These are phyloP conservation scores for Lepus townsendii DNA, from an alignment of 2,797 vertebrate genomes.

Conservation along the genomic window DNA sequence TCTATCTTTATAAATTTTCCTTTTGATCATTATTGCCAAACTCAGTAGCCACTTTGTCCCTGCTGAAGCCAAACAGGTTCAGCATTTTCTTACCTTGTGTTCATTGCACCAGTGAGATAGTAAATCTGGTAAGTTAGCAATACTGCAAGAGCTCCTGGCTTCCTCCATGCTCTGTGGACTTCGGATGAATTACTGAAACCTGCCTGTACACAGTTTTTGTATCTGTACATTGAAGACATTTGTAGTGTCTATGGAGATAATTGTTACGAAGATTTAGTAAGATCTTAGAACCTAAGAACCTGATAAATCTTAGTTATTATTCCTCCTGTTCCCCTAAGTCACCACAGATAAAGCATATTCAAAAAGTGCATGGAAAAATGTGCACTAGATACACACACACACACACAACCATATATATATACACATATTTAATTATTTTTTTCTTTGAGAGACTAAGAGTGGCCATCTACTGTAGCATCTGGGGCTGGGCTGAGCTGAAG, in stretches of 20 bases:
- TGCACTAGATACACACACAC: too few relatives aligned
- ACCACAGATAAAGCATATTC: too few relatives aligned
- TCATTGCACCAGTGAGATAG: background rate
- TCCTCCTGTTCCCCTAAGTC: background rate
- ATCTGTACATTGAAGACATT: slow-evolving; percentile 7
- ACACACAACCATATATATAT: too few relatives aligned
- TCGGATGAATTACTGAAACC: background rate
- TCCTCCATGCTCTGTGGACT: background rate
- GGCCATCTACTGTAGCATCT: too few relatives aligned
- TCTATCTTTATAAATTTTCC: background rate
- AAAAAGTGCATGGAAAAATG: too few relatives aligned
- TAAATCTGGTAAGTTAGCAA: too few relatives aligned
- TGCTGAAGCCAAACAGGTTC: background rate
- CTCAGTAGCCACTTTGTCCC: background rate
- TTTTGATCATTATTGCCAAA: background rate
- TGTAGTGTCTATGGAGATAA: background rate
- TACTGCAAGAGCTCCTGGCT: background rate
- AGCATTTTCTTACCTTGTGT: background rate
- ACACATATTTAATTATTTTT: too few relatives aligned
- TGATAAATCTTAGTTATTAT: background rate
- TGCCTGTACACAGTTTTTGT: background rate
- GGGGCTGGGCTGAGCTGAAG: too few relatives aligned
- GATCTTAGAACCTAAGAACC: background rate
- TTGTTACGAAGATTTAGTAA: background rate
- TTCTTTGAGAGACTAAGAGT: too few relatives aligned